These are phyloP conservation scores for Protophormia terraenovae DNA, from an alignment of 2,888 invertebrate species.

Conservation along the genomic window DNA sequence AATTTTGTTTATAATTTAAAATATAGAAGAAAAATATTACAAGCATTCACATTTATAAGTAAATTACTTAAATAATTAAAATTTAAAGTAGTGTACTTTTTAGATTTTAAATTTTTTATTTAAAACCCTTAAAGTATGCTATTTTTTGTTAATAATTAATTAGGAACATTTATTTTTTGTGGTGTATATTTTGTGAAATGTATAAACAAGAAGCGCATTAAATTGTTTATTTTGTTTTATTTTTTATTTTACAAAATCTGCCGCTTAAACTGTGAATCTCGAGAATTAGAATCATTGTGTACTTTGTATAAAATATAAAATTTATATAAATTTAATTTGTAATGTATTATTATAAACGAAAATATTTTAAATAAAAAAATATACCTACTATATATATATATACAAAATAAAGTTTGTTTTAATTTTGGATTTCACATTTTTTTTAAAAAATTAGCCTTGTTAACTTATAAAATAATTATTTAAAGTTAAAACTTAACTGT, in stretches of 20 bases:
- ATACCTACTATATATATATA: constrained; percentile 14
- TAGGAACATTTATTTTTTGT: constrained; percentile 22
- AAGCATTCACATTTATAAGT: not conserved
- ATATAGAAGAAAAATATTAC: not conserved
- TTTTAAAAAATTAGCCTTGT: too few relatives aligned
- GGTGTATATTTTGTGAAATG: too few relatives aligned
- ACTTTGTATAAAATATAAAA: constrained; percentile 27
- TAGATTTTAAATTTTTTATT: not conserved
- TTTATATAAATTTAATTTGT: constrained; percentile 32
- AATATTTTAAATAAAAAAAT: constrained; percentile 43
- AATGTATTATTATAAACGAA: constrained; percentile 54
- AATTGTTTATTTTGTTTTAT: too few relatives aligned
- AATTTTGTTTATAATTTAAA: constrained; percentile 18
- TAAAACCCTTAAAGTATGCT: not conserved
- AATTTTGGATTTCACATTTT: not conserved
- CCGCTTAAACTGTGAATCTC: not conserved
- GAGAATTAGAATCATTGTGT: constrained; percentile 26
- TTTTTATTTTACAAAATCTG: too few relatives aligned
- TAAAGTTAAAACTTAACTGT: too few relatives aligned
- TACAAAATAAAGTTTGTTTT: not conserved
- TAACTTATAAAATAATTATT: too few relatives aligned
- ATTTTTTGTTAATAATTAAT: not conserved
- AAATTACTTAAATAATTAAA: not conserved
- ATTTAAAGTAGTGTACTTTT: not conserved
- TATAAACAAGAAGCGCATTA: too few relatives aligned